Percentiles rank a stretch among this genome's conserved stretches.
Evolutionary conservation across 1,140 invertebrate species (phyloP).

Genomic region (Protaetia brevitarsis): DNA sequence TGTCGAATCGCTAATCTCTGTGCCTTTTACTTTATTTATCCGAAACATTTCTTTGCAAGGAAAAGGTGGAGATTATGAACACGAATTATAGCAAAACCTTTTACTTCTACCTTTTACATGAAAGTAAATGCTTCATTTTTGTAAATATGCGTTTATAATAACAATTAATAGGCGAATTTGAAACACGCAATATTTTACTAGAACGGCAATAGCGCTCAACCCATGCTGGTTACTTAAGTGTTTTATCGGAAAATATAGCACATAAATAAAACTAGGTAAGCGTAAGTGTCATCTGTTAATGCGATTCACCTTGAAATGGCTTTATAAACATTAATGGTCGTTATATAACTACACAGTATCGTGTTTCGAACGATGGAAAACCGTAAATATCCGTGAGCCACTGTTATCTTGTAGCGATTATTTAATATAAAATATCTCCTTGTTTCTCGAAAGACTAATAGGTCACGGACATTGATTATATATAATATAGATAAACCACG

Average conservation of each 20-base stretch:
- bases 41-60: neutral
- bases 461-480: no score
- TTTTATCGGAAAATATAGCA: neutral
- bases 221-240: no score
- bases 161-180: no score
- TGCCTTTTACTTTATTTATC: no score
- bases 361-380: neutral
- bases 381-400: conserved; percentile 13
- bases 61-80: conserved; percentile 8
- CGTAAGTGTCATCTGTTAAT: conserved; percentile 4
- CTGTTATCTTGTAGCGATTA: conserved; percentile 14
- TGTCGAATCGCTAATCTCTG: neutral
- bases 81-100: conserved; percentile 10
- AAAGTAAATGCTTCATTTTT: conserved; percentile 14
- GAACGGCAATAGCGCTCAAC: no score
- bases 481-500: no score
- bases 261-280: conserved; percentile 6
- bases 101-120: conserved; percentile 6
- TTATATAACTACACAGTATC: conserved; percentile 9
- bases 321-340: conserved; percentile 11
- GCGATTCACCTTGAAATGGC: conserved; percentile 10
- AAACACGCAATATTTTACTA: no score
- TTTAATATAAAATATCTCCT: conserved; percentile 16
- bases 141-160: no score
- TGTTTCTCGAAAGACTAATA: conserved; percentile 12